Evolutionary conservation across 2,113 vertebrate genomes (phyloP).

Genomic region (Ammodytes dubius): DNA sequence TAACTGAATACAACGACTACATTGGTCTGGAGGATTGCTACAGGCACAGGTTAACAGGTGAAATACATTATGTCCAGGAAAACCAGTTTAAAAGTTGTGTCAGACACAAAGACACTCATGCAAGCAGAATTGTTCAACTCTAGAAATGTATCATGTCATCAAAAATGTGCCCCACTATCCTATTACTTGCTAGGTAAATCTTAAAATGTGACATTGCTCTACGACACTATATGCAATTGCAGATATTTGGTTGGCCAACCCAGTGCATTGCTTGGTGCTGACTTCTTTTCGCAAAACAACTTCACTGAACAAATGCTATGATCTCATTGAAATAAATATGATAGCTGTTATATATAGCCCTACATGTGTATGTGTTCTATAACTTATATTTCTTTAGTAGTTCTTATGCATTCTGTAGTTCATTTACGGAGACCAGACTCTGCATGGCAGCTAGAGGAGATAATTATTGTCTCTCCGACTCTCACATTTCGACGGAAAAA

Average conservation of each 20-base stretch:
- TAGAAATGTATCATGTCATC: not conserved
- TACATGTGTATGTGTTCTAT: not conserved
- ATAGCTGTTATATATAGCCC: not conserved
- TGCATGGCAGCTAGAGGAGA: slow-evolving; percentile 56
- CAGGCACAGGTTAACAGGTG: not conserved
- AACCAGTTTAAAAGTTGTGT: not conserved
- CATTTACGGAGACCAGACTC: slow-evolving; percentile 68
- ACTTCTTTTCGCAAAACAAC: not conserved
- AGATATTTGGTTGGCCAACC: slow-evolving; percentile 10
- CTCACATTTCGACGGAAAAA: slow-evolving; percentile 78
- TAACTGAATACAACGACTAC: not conserved
- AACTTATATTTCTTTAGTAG: no score
- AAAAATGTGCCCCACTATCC: not conserved
- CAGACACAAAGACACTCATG: not conserved
- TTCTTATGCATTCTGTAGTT: slow-evolving; percentile 17
- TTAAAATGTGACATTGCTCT: not conserved
- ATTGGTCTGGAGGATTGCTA: not conserved
- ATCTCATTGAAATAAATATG: slow-evolving; percentile 8
- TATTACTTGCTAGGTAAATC: not conserved
- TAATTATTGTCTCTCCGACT: slow-evolving; percentile 82
- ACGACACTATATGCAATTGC: not conserved
- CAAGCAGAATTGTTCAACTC: not conserved
- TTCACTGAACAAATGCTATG: slow-evolving; percentile 8
- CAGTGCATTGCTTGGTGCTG: not conserved
- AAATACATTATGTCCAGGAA: slow-evolving; percentile 1